phyloP scores from a whole-genome alignment of 2,797 vertebrate genomes.

The Salarias fasciatus region DNA sequence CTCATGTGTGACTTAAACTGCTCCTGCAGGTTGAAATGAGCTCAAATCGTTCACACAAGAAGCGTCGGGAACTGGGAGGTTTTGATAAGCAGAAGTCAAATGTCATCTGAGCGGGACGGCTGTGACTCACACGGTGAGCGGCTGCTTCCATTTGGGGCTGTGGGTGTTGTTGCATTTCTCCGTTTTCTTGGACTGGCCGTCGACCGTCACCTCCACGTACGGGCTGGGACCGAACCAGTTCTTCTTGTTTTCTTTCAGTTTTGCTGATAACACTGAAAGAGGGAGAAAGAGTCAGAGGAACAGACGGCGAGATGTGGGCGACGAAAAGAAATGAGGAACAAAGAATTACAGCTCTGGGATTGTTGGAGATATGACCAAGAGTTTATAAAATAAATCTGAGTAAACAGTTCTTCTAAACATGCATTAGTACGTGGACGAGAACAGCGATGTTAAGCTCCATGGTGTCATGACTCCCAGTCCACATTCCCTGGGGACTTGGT shows the following conservation, averaged over 20 bases:
- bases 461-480: no score
- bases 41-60: no score
- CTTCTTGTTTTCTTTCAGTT: constrained; percentile 97
- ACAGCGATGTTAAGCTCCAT: no score
- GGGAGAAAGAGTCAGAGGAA: constrained; percentile 6
- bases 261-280: constrained; percentile 93
- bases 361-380: no score
- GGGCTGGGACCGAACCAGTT: constrained; percentile 99
- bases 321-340: not conserved
- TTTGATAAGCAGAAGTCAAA: not conserved
- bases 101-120: constrained; percentile 4
- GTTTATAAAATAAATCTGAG: no score
- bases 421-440: no score
- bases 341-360: no score
- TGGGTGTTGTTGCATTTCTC: constrained; percentile 98
- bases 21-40: no score
- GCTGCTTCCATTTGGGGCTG: constrained; percentile 99
- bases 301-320: not conserved
- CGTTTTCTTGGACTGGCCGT: constrained; percentile 98
- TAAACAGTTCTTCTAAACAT: no score
- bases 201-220: constrained; percentile 96
- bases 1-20: no score
- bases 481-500: no score
- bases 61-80: no score
- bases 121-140: constrained; percentile 94